A percentile compares a stretch with the other conserved stretches of the same genome.
These are phyloP conservation scores for Timema podura DNA, from an alignment of 2,888 invertebrate species.

Conservation along the genomic window DNA sequence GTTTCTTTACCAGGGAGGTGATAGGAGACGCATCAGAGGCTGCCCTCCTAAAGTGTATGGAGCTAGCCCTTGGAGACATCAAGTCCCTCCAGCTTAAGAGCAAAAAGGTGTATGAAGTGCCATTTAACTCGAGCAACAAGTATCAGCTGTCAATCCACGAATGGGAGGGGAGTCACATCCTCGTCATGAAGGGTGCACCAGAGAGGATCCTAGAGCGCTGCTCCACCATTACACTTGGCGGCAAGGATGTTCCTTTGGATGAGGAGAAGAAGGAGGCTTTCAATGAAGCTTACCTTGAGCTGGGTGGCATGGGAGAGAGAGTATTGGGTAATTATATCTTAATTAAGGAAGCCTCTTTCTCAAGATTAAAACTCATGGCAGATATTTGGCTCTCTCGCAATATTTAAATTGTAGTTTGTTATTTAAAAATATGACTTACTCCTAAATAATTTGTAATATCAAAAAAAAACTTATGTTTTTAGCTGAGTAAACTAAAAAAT, in stretches of 20 bases:
- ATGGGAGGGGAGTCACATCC: constrained; percentile 47
- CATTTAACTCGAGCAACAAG: constrained; percentile 67
- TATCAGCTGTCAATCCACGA: constrained; percentile 68
- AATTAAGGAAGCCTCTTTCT: too few relatives aligned
- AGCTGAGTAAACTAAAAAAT: too few relatives aligned
- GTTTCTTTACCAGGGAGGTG: constrained; percentile 56
- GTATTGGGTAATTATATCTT: constrained; percentile 44
- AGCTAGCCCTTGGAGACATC: constrained; percentile 55
- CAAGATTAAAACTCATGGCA: too few relatives aligned
- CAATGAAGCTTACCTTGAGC: constrained; percentile 49
- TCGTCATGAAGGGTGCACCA: constrained; percentile 75
- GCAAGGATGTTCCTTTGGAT: constrained; percentile 31
- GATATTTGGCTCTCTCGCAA: too few relatives aligned
- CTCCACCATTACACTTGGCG: constrained; percentile 16
- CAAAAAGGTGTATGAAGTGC: constrained; percentile 59
- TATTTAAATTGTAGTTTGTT: too few relatives aligned
- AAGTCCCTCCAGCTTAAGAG: constrained; percentile 49
- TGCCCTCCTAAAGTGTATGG: constrained; percentile 64
- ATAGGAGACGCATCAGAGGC: constrained; percentile 68
- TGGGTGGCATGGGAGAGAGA: constrained; percentile 58
- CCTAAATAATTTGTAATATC: too few relatives aligned
- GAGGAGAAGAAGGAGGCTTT: constrained; percentile 31
- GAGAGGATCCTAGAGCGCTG: constrained; percentile 61
- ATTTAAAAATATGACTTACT: too few relatives aligned
- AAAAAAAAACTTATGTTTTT: too few relatives aligned